Conservation (phyloP, 2,888 invertebrate species). For the Machimus atricapillus region DNA sequence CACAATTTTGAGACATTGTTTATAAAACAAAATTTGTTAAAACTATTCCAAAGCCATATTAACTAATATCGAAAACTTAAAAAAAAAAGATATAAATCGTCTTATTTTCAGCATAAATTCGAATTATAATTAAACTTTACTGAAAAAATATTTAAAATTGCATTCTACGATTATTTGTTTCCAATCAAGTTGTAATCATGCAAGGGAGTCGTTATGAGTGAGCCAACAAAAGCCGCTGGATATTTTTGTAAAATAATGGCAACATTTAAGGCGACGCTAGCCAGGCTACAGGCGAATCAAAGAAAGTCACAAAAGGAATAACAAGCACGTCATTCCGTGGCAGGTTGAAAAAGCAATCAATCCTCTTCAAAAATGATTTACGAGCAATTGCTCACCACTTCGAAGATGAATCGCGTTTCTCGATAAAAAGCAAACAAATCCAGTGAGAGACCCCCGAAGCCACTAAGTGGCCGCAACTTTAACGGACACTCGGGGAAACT, state of each 20-base stretch:
- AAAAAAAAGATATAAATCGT: no score
- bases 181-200: not conserved
- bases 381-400: not conserved
- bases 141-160: not conserved
- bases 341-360: not conserved
- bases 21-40: no score
- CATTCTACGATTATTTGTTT: not conserved
- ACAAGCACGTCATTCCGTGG: not conserved
- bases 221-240: not conserved
- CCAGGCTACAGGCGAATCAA: not conserved
- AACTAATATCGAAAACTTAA: no score
- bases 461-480: not conserved
- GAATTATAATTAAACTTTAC: no score
- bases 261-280: not conserved
- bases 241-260: not conserved
- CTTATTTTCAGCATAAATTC: no score
- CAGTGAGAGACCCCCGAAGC: not conserved
- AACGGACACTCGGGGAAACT: not conserved
- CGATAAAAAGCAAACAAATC: not conserved
- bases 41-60: no score
- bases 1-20: no score
- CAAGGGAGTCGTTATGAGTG: not conserved
- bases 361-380: not conserved
- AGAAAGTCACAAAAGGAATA: not conserved
- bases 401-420: not conserved